Evolutionary conservation across 64 coral and sea anemone species (phyloP), one percentile per base, ranked within the genome.

Genomic region (Anthopleura sola): DNA sequence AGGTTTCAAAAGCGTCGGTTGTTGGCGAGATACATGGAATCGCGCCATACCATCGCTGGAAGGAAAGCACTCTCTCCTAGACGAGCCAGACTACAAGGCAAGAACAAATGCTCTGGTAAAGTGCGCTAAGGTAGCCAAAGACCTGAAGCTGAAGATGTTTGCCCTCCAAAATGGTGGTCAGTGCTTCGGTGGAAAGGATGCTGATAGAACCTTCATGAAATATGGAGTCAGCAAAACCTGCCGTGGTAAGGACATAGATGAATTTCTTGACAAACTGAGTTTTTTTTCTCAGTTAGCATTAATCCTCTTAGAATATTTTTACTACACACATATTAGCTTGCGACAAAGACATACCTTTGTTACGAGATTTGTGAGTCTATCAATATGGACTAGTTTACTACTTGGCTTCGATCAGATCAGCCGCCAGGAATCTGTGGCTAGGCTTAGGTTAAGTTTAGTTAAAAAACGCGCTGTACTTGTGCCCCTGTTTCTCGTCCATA

Each of bases 121-220:
- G 71, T 96, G 94, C 21, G 94, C 94, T 19, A 89, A 92, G 37
- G 94, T 87, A 17, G 68, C 94, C 0, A 46, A 91, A 40, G 90
- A 92, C 68, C 85, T 85, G 60, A 87, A 84, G 21, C 87, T 92
- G 60, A 92, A 51, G 77, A 86, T 92, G 23, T 96, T 96, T 50
- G 91, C 94, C 36, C n/a, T 96, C 20, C 90, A 96, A 71, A 96
- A 96, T 71, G 94, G 94, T 31, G 94, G 94, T 0, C 94, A 96
- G 36, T 96, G 94, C 85, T 96, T 96, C 40, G 88, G 90, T 84
- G 94, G 84, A 2, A 91, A 88, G 39, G 84, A 86, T 75, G 94
- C 75, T 18, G 94, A 89, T 62, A 82, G 71, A 68, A 89, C 90
- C 0, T 96, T 77, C 47, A 96, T 96, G 94, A 75, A 83, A 87